Percentiles rank a stretch among this genome's conserved stretches.
Conservation (phyloP, 2,888 invertebrate genomes). For the Pyrochroa serraticornis region DNA sequence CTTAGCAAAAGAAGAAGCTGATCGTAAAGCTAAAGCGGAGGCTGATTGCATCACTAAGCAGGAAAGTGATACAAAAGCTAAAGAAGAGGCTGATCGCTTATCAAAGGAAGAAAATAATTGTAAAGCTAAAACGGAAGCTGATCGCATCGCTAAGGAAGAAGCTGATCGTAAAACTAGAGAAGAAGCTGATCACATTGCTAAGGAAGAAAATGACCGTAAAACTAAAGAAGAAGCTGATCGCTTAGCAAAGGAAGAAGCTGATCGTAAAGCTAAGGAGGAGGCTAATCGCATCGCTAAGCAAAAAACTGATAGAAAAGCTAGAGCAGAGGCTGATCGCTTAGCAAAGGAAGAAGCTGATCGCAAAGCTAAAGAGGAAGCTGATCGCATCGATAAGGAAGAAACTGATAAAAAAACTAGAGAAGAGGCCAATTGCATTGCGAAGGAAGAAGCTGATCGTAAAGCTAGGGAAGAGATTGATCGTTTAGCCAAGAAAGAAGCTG, state of each 20-base stretch:
- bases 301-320: constrained; percentile 30
- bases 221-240: too few species aligned
- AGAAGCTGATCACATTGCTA: neutral
- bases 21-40: constrained; percentile 35
- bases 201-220: too few species aligned
- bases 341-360: neutral
- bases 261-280: constrained; percentile 29
- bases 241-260: neutral
- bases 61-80: constrained; percentile 39
- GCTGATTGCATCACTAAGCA: constrained; percentile 28
- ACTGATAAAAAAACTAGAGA: too few species aligned
- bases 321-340: constrained; percentile 35
- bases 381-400: too few species aligned
- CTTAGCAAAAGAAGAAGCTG: constrained; percentile 27
- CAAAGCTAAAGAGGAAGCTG: too few species aligned
- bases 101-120: constrained; percentile 34
- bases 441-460: too few species aligned
- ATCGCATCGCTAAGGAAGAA: constrained; percentile 23
- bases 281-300: constrained; percentile 22
- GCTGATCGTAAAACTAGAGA: constrained; percentile 29
- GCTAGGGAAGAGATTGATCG: neutral
- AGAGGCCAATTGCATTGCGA: too few species aligned
- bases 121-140: constrained; percentile 24
- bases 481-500: constrained; percentile 32
- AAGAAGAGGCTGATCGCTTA: constrained; percentile 25